phyloP scores from a whole-genome alignment of 37 sponge, comb jelly and placozoan genomes.

The Cliona cf. orientalis region DNA sequence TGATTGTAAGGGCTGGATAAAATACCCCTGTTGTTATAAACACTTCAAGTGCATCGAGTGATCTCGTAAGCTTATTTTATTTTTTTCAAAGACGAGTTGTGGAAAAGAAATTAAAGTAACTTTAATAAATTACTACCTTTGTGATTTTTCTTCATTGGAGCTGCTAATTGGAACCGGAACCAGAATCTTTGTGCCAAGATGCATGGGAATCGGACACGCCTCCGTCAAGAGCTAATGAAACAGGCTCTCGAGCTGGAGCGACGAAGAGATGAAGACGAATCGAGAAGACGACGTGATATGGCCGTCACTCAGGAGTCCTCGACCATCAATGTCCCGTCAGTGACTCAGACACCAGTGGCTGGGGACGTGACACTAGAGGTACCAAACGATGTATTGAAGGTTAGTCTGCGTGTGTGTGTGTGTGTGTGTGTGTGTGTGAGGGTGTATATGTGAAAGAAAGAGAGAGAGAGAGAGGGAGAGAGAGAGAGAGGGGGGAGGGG shows the following conservation, averaged over 20 bases:
- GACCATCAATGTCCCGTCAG: conserved; percentile 19
- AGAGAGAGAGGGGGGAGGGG: too few relatives aligned
- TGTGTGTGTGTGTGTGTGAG: too few relatives aligned
- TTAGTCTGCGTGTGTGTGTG: too few relatives aligned
- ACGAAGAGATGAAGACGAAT: conserved; percentile 42
- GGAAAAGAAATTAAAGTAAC: too few relatives aligned
- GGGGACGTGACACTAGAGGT: conserved; percentile 45
- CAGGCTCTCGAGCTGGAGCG: conserved; percentile 51
- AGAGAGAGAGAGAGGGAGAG: too few relatives aligned
- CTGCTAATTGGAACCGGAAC: background rate
- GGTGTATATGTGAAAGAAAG: too few relatives aligned
- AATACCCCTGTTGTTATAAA: too few relatives aligned
- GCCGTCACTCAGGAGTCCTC: conserved; percentile 11
- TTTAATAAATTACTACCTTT: background rate
- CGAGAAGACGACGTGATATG: conserved; percentile 29
- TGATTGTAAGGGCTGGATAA: too few relatives aligned
- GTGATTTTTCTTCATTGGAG: background rate
- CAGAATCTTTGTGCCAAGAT: background rate
- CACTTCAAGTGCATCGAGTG: too few relatives aligned
- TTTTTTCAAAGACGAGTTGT: too few relatives aligned
- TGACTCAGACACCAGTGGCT: background rate
- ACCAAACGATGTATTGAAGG: conserved; percentile 52
- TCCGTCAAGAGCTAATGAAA: conserved; percentile 63
- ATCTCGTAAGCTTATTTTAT: too few relatives aligned
- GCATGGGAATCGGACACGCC: conserved; percentile 44